phyloP scores from a whole-genome alignment of 2,797 vertebrate species.

The Pseudochirops corinnae region DNA sequence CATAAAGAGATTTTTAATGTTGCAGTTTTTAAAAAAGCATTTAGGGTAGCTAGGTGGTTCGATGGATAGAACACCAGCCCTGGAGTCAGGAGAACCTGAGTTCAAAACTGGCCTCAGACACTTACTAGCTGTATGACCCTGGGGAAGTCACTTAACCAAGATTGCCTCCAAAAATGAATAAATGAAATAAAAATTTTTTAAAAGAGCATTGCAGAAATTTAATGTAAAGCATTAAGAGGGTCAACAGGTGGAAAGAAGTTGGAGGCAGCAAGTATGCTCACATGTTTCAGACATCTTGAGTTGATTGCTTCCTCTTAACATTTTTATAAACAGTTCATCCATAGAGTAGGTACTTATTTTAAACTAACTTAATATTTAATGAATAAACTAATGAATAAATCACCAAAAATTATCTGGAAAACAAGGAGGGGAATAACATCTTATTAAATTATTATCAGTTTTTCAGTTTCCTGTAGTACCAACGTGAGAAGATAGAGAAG shows the following conservation, averaged over 20 bases:
- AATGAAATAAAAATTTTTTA: too few relatives aligned
- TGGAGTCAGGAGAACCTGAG: too few relatives aligned
- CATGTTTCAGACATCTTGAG: slow-evolving; percentile 7
- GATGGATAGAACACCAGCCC: too few relatives aligned
- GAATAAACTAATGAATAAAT: slow-evolving; percentile 13
- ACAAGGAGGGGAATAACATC: slow-evolving; percentile 24
- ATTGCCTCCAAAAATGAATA: too few relatives aligned
- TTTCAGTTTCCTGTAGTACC: slow-evolving; percentile 33
- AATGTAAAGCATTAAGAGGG: slow-evolving; percentile 16
- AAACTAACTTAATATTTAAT: slow-evolving; percentile 6
- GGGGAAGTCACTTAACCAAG: too few relatives aligned
- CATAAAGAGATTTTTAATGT: slow-evolving; percentile 3
- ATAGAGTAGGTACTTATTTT: slow-evolving; percentile 32
- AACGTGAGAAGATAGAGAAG: not conserved
- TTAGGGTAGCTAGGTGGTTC: not conserved
- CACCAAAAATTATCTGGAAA: not conserved
- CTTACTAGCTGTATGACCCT: too few relatives aligned
- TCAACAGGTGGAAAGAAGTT: slow-evolving; percentile 23
- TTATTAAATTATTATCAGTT: slow-evolving; percentile 15
- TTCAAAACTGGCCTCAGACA: too few relatives aligned
- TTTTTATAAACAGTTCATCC: not conserved
- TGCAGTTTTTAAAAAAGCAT: not conserved
- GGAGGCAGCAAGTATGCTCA: slow-evolving; percentile 9
- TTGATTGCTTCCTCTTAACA: slow-evolving; percentile 28
- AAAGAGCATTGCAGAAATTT: not conserved